A percentile compares a stretch with the other conserved stretches of the same genome.
These are phyloP conservation scores for Drosophila anomelani DNA, from an alignment of 2,888 invertebrate species.

Conservation along the genomic window DNA sequence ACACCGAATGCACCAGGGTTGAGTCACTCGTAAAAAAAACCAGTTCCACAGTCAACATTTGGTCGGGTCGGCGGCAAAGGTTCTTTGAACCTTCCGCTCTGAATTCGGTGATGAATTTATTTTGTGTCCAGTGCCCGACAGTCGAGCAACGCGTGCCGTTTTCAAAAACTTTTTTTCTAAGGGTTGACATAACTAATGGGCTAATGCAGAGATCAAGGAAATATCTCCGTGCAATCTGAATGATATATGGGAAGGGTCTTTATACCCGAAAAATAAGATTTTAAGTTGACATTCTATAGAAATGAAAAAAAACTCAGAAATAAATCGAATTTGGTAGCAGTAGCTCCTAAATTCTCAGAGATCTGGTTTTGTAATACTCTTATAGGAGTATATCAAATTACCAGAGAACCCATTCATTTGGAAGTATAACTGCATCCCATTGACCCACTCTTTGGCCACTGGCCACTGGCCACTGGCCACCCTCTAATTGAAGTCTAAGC, in stretches of 20 bases:
- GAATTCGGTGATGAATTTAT: conserved; percentile 73
- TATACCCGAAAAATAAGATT: conserved; percentile 8
- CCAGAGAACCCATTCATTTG: background rate
- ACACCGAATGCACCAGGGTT: conserved; percentile 29
- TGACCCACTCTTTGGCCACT: conserved; percentile 8
- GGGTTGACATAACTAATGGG: conserved; percentile 49
- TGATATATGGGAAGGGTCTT: conserved; percentile 19
- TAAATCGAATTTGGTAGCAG: background rate
- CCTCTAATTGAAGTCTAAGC: conserved; percentile 56
- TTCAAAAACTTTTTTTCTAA: conserved; percentile 31
- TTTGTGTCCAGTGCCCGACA: conserved; percentile 66
- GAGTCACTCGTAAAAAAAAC: conserved; percentile 45
- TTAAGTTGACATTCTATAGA: conserved; percentile 2
- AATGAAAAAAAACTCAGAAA: background rate
- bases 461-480: conserved; percentile 9
- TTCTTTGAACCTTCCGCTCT: conserved; percentile 71
- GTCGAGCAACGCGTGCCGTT: conserved; percentile 69
- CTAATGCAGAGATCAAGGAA: conserved; percentile 65
- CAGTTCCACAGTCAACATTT: conserved; percentile 59
- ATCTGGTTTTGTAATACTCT: background rate
- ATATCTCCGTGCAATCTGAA: conserved; percentile 24
- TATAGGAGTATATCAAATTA: background rate
- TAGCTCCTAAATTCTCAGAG: background rate
- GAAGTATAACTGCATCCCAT: background rate
- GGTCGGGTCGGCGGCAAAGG: conserved; percentile 59